phyloP scores from a whole-genome alignment of 2,797 vertebrate genomes.

The Centropyge bicolor region DNA sequence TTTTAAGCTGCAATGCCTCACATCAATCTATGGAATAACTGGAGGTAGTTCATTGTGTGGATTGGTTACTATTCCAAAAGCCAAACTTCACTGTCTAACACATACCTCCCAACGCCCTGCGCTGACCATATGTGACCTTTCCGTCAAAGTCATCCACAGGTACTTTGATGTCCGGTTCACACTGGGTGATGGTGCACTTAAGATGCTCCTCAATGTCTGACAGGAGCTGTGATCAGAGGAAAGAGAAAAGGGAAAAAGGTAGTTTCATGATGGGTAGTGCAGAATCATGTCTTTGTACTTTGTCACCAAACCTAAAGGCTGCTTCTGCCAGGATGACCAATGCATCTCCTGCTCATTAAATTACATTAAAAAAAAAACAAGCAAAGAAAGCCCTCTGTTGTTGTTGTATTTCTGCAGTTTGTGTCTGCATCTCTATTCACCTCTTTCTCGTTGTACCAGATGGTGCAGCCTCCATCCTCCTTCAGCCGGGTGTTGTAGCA shows the following conservation, averaged over 20 bases:
- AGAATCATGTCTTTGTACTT: neutral
- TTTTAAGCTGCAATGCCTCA: neutral
- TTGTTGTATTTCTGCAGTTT: neutral
- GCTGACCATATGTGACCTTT: conserved; percentile 96
- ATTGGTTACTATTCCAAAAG: neutral
- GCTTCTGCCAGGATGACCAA: conserved; percentile 35
- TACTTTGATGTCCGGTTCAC: conserved; percentile 96
- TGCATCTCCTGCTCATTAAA: neutral
- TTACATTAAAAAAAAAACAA: too few species aligned
- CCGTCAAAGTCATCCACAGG: conserved; percentile 98
- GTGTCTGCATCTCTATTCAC: conserved; percentile 72
- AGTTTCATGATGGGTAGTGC: neutral
- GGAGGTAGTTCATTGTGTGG: neutral
- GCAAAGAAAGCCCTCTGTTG: too few species aligned
- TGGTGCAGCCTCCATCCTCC: conserved; percentile 97
- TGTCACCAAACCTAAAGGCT: neutral
- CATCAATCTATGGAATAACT: neutral
- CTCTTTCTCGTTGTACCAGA: conserved; percentile 99
- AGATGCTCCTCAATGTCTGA: conserved; percentile 97
- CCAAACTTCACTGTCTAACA: neutral
- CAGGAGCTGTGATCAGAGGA: conserved; percentile 85
- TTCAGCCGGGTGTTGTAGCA: conserved; percentile 97
- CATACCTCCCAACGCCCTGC: conserved; percentile 89
- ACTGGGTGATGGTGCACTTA: conserved; percentile 97
- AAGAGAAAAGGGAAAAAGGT: neutral